Evolutionary conservation across 2,888 invertebrate species (phyloP).

Genomic region (Dione juno): DNA sequence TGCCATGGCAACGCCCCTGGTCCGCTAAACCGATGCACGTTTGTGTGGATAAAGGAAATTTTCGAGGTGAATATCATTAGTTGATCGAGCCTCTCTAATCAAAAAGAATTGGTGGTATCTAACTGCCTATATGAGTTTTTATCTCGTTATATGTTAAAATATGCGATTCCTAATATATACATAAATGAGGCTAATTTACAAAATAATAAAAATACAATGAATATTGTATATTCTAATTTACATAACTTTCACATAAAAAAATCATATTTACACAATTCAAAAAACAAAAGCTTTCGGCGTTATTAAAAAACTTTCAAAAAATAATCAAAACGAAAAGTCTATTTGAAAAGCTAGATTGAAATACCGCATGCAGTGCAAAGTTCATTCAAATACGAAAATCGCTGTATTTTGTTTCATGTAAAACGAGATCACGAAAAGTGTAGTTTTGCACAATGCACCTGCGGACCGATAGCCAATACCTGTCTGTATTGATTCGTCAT

Average conservation of each 20-base stretch:
- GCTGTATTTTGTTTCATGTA: slow-evolving; percentile 28
- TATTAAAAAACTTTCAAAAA: slow-evolving; percentile 1
- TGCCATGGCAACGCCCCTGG: slow-evolving; percentile 77
- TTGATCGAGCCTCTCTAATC: slow-evolving; percentile 53
- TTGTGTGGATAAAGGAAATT: slow-evolving; percentile 76
- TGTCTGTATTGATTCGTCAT: slow-evolving; percentile 36
- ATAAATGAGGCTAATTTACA: background rate
- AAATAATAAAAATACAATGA: too few relatives aligned
- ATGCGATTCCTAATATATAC: background rate
- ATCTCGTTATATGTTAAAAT: background rate
- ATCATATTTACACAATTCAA: background rate
- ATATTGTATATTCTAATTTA: too few relatives aligned
- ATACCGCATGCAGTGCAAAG: background rate
- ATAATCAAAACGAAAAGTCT: background rate
- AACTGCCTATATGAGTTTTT: background rate
- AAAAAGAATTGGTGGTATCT: slow-evolving; percentile 15
- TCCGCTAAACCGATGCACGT: slow-evolving; percentile 70
- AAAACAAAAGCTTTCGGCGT: background rate
- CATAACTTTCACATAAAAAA: background rate
- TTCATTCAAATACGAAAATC: slow-evolving; percentile 2
- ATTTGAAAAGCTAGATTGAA: background rate
- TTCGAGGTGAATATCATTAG: slow-evolving; percentile 82
- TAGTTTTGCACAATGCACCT: slow-evolving; percentile 32
- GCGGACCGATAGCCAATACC: slow-evolving; percentile 32
- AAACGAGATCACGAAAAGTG: slow-evolving; percentile 29